Evolutionary conservation across 2,888 invertebrate species (phyloP).

Genomic region (Amitus sp.): DNA sequence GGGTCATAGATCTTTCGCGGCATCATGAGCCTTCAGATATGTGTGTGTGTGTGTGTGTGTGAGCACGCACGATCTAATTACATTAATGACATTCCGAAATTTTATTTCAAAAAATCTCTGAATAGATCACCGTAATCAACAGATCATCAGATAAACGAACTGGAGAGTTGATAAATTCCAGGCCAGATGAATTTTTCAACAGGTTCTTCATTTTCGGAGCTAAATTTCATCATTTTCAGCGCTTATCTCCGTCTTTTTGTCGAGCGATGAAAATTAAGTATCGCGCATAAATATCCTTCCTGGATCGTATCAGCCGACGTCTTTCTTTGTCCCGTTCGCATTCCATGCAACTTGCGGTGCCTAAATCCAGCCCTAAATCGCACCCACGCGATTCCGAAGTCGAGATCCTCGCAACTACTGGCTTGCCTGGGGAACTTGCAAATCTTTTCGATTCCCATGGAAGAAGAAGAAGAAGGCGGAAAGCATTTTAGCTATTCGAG

Average conservation of each 20-base stretch:
- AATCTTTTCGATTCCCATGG: constrained; percentile 39
- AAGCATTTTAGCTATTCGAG: constrained; percentile 1
- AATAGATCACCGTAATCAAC: too few species aligned
- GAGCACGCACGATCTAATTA: too few species aligned
- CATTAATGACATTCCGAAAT: too few species aligned
- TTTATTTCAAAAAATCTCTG: too few species aligned
- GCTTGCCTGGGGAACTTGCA: constrained; percentile 35
- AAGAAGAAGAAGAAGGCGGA: constrained; percentile 21
- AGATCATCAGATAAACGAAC: too few species aligned
- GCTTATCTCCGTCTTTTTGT: neutral
- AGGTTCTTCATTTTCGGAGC: neutral
- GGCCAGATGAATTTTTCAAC: too few species aligned
- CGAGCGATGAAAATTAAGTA: constrained; percentile 2
- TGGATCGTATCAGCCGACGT: constrained; percentile 7
- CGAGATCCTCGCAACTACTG: constrained; percentile 17
- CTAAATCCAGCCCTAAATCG: constrained; percentile 36
- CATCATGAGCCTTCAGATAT: too few species aligned
- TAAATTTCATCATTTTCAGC: neutral
- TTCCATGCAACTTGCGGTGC: constrained; percentile 15
- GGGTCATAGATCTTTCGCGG: too few species aligned
- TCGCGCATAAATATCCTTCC: constrained; percentile 7
- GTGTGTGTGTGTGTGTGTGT: too few species aligned
- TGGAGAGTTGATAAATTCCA: too few species aligned
- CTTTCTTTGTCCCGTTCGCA: constrained; percentile 4
- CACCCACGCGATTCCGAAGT: constrained; percentile 21